Conservation (phyloP, 23 tunicate species). For the Pegea sp. region DNA sequence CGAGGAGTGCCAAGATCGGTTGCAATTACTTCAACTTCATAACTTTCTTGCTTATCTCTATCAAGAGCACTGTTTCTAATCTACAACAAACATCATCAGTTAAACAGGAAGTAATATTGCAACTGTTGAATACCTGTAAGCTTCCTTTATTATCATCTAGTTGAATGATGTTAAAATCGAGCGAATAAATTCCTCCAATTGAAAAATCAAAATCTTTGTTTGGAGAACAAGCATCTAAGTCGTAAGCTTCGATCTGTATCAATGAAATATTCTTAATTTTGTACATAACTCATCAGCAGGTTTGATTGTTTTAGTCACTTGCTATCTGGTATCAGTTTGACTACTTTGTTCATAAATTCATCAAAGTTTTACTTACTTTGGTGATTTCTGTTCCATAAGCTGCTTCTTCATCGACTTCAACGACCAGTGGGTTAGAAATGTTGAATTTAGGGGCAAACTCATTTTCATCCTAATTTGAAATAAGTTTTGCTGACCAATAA, state of each 20-base stretch:
- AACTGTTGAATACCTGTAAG: neutral
- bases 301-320: neutral
- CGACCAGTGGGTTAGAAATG: neutral
- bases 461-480: neutral
- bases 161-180: neutral
- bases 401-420: neutral
- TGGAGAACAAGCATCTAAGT: neutral
- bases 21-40: neutral
- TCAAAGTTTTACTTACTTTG: neutral
- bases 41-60: neutral
- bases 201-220: neutral
- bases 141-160: neutral
- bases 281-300: neutral
- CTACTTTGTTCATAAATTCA: neutral
- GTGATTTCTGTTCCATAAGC: neutral
- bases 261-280: neutral
- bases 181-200: neutral
- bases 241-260: neutral
- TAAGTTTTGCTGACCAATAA: no score
- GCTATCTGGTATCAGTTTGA: neutral
- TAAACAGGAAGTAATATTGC: no score
- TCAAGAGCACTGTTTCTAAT: neutral
- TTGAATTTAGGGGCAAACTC: neutral
- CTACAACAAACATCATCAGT: no score
- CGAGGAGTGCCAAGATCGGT: neutral